These are phyloP conservation scores for Lycodopsis pacificus DNA, from an alignment of 2,797 vertebrate species.

Conservation along the genomic window DNA sequence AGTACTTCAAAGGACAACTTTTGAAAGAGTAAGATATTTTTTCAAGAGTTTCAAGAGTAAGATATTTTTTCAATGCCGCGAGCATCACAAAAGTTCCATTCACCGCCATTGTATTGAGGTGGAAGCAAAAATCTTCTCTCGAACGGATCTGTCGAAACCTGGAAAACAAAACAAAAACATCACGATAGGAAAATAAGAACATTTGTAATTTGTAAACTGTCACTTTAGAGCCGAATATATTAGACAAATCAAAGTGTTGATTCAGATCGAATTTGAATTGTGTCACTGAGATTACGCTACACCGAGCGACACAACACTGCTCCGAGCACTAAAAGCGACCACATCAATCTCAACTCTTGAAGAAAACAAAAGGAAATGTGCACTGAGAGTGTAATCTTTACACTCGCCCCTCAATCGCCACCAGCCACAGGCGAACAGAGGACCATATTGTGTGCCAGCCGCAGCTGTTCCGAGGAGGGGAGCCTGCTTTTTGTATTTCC, in stretches of 20 bases:
- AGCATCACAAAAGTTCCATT: conserved; percentile 13
- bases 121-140: background rate
- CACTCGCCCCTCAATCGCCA: conserved; percentile 54
- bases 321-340: conserved; percentile 14
- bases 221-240: background rate
- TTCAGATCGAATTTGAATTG: conserved; percentile 9
- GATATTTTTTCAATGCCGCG: background rate
- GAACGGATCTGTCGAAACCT: background rate
- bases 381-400: conserved; percentile 47
- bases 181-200: background rate
- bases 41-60: background rate
- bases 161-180: background rate
- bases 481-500: conserved; percentile 54
- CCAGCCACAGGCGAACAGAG: conserved; percentile 76
- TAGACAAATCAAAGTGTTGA: background rate
- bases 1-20: background rate
- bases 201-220: background rate
- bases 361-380: conserved; percentile 66
- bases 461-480: conserved; percentile 74
- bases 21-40: conserved; percentile 10
- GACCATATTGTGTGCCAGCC: conserved; percentile 64
- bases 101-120: background rate
- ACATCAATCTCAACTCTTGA: conserved; percentile 46
- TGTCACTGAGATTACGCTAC: background rate
- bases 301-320: background rate